Evolutionary conservation across 1,140 invertebrate genomes (phyloP).

Genomic region (Leguminivora glycinivorella): DNA sequence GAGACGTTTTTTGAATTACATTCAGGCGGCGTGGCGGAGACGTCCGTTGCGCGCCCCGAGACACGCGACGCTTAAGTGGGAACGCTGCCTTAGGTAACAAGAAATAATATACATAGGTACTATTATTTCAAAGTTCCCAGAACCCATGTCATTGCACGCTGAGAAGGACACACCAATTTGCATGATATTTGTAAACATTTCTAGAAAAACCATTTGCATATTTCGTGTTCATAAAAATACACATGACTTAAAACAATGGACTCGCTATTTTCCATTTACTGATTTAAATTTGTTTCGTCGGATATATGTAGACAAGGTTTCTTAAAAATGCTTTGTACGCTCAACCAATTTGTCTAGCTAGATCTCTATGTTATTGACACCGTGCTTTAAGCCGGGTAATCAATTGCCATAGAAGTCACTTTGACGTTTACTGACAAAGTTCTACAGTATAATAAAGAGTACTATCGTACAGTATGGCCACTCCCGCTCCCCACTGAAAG

Average conservation of each 20-base stretch:
- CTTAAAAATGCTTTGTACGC: slow-evolving; percentile 8
- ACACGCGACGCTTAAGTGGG: too few relatives aligned
- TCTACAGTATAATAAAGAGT: too few relatives aligned
- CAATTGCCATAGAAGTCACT: too few relatives aligned
- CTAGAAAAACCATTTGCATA: slow-evolving; percentile 16
- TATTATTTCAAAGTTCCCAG: neutral
- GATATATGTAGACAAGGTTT: neutral
- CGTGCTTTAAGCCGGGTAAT: too few relatives aligned
- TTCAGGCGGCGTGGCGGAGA: too few relatives aligned
- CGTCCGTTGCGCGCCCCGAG: too few relatives aligned
- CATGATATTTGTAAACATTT: slow-evolving; percentile 26
- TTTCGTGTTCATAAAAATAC: neutral
- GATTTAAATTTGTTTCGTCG: neutral
- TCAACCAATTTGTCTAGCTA: too few relatives aligned
- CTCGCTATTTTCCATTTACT: neutral
- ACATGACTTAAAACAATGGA: neutral
- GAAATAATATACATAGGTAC: neutral
- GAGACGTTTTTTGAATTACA: too few relatives aligned
- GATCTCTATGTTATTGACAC: too few relatives aligned
- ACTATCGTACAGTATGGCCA: too few relatives aligned
- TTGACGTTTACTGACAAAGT: too few relatives aligned
- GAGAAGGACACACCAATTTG: slow-evolving; percentile 6
- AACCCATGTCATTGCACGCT: slow-evolving; percentile 1
- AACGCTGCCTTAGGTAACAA: neutral
- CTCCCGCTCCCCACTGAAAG: too few relatives aligned